Conservation (phyloP, 2,888 invertebrate species). For the Hydrotaea cyrtoneurina region DNA sequence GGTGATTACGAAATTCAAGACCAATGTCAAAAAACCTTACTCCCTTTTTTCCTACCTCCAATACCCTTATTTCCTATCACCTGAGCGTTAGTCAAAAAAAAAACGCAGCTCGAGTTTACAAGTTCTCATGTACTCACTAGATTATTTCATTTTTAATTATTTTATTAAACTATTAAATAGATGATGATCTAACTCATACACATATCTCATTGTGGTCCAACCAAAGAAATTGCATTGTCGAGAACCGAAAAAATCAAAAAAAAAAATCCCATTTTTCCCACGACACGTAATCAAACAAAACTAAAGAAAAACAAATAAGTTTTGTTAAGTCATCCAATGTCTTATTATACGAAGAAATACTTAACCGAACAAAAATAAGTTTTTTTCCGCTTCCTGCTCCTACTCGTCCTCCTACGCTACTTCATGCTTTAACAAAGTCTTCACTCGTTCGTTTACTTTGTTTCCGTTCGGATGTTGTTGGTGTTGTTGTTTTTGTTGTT, state of each 20-base stretch:
- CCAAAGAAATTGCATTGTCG: neutral
- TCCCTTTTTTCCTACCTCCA: too few species aligned
- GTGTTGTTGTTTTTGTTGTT: neutral
- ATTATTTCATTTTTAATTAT: too few species aligned
- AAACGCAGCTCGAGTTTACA: too few species aligned
- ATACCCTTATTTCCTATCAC: too few species aligned
- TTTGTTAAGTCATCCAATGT: slow-evolving; percentile 62
- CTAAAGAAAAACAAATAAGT: slow-evolving; percentile 52
- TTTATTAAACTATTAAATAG: neutral
- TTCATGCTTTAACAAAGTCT: slow-evolving; percentile 30
- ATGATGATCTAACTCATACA: neutral
- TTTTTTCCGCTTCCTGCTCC: neutral
- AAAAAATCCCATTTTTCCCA: slow-evolving; percentile 28
- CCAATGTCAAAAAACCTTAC: too few species aligned
- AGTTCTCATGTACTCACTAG: too few species aligned
- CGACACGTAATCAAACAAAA: slow-evolving; percentile 64
- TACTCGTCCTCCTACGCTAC: neutral
- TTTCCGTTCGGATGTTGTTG: neutral
- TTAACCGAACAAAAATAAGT: slow-evolving; percentile 1
- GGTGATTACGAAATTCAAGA: too few species aligned
- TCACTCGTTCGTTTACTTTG: slow-evolving; percentile 35
- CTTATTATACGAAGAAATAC: slow-evolving; percentile 49
- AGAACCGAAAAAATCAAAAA: neutral
- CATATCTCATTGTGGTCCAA: neutral
- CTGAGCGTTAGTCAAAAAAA: too few species aligned